Percentiles rank a stretch among this genome's conserved stretches.
phyloP scores from a whole-genome alignment of 1,140 invertebrate genomes.

The Scaptodrosophila lebanonensis region DNA sequence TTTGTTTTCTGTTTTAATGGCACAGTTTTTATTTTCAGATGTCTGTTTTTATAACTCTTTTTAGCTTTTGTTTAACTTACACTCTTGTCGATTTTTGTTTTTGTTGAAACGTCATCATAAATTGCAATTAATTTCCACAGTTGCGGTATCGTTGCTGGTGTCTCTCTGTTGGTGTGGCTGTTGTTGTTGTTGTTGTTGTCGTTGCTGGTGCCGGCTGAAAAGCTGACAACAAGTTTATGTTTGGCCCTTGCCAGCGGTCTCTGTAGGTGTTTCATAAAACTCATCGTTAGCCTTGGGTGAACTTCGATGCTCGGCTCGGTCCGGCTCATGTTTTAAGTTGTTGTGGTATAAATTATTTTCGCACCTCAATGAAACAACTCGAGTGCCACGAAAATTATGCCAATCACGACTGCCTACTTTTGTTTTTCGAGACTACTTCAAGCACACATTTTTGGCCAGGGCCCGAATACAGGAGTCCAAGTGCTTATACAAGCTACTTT shows the following conservation, averaged over 20 bases:
- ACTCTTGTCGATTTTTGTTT: constrained; percentile 42
- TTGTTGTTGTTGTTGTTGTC: too few relatives aligned
- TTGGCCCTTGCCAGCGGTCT: constrained; percentile 23
- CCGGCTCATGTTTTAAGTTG: constrained; percentile 40
- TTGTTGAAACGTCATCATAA: constrained; percentile 75
- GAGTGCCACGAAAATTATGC: constrained; percentile 59
- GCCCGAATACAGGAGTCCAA: too few relatives aligned
- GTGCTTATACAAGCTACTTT: constrained; percentile 6
- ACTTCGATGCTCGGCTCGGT: constrained; percentile 13
- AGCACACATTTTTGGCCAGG: too few relatives aligned
- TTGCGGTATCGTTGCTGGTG: constrained; percentile 16
- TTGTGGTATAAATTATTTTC: constrained; percentile 50
- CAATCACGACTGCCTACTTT: constrained; percentile 52
- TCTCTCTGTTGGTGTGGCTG: not conserved
- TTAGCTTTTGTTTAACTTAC: constrained; percentile 49
- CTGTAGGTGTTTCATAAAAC: constrained; percentile 76
- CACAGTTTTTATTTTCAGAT: constrained; percentile 19
- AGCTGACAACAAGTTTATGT: constrained; percentile 32
- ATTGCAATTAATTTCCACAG: constrained; percentile 73
- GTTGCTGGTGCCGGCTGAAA: constrained; percentile 28
- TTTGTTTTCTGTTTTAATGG: constrained; percentile 43
- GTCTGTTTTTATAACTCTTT: constrained; percentile 49
- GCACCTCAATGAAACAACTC: constrained; percentile 50
- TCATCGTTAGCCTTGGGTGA: constrained; percentile 57
- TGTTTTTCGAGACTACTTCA: constrained; percentile 49